Conservation (phyloP, 1,140 invertebrate species). For the Hylaeus anthracinus region DNA sequence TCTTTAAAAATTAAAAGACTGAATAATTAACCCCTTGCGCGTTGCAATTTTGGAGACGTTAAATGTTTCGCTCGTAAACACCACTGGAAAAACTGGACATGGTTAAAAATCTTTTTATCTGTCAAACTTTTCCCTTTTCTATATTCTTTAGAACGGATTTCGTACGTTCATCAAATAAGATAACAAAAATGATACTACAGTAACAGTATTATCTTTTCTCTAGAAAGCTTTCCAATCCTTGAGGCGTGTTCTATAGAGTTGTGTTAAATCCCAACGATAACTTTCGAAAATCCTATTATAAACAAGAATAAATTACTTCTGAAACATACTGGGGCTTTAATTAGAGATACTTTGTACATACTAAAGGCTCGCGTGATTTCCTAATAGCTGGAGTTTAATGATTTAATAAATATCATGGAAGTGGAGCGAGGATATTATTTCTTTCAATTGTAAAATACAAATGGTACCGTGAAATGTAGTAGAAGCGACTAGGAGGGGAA, state of each 20-base stretch:
- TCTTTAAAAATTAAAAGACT: not conserved
- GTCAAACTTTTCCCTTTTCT: not conserved
- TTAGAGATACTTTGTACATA: not conserved
- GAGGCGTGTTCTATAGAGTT: not conserved
- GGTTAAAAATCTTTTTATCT: not conserved
- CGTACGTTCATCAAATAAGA: not conserved
- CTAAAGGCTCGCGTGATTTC: no score
- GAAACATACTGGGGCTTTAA: not conserved
- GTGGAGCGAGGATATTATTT: no score
- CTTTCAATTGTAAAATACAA: no score
- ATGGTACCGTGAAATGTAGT: no score
- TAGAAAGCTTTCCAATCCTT: not conserved
- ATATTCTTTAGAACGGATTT: not conserved
- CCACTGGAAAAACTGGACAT: no score
- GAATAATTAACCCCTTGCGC: slow-evolving; percentile 19
- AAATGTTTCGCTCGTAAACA: not conserved
- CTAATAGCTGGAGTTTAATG: no score
- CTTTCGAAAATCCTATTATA: not conserved
- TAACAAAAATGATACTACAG: not conserved
- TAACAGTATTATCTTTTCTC: not conserved
- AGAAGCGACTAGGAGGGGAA: no score
- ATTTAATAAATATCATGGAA: no score
- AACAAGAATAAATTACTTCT: not conserved
- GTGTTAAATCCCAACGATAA: not conserved
- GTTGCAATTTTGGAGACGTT: not conserved